Evolutionary conservation across 1,140 invertebrate genomes (phyloP), one percentile per base, ranked within the genome.

Genomic region (Zophobas atratus): DNA sequence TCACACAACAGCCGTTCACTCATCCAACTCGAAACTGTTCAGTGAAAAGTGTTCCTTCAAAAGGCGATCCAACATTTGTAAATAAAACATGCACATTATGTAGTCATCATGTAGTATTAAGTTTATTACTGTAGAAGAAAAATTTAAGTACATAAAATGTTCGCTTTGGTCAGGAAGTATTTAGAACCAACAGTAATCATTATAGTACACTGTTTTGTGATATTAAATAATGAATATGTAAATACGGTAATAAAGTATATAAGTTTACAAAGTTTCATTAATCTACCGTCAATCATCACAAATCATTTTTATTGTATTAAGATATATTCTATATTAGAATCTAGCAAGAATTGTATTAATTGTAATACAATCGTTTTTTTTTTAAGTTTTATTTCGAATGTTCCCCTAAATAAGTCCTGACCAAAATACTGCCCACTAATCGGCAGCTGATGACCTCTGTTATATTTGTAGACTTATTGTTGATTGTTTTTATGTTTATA

Each of bases 401-500:
- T 43, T 71, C 38, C 20, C 1, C 55, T 63, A 75, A 75, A 63
- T 75, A 60, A 43, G 32, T 63, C 57, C 74, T 75, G 74, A 76
- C 56, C 75, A 70, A 48, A 55, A 48, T 6, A 71, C 63, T 77
- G 60, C 57, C 57, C 43, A 57, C 4, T 1, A 53, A 74, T 36
- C 73, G 78, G 79, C 81, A 82, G 80, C 81, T 75, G 53, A 67
- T 79, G 77, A 81, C 77, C 79, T 82, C 79, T 85, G 84, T 86
- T 85, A 84, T 81, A 82, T 77, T 80, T 83, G 82, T 85, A 84
- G 83, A 83, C 77, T 86, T 85, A 83, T 86, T 86, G 86, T 86
- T 86, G 85, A 85, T 86, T 86, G 86, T 86, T 86, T 86, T 86
- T 86, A 86, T 86, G 85, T 86, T 86, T 86, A 86, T 86, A 86